These are phyloP conservation scores for Nephotettix cincticeps DNA, from an alignment of 1,140 invertebrate species.

Conservation along the genomic window DNA sequence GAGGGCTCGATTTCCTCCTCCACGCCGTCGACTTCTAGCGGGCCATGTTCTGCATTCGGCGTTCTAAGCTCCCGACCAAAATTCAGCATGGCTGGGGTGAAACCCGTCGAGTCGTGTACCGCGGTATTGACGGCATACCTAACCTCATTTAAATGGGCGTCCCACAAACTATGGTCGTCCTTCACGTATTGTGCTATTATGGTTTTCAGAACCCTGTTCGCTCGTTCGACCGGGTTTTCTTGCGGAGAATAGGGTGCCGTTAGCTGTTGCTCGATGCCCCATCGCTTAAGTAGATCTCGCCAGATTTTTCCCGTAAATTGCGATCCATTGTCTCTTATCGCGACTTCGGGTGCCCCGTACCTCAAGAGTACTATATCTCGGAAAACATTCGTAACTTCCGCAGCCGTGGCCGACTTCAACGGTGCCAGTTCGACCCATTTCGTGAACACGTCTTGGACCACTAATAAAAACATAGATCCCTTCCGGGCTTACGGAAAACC, in stretches of 20 bases:
- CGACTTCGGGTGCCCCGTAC: slow-evolving; percentile 16
- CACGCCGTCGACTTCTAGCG: too few relatives aligned
- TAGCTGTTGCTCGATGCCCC: not conserved
- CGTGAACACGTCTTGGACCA: slow-evolving; percentile 46
- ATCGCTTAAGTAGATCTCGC: not conserved
- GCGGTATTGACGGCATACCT: slow-evolving; percentile 49
- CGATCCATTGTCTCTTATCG: slow-evolving; percentile 22
- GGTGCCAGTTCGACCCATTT: slow-evolving; percentile 46
- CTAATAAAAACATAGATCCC: slow-evolving; percentile 44
- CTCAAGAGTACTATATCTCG: slow-evolving; percentile 6
- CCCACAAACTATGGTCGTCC: slow-evolving; percentile 44
- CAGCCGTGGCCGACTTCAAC: slow-evolving; percentile 38
- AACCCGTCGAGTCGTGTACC: slow-evolving; percentile 42
- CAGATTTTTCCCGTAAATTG: not conserved
- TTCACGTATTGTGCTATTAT: slow-evolving; percentile 45
- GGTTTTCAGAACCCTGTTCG: too few relatives aligned
- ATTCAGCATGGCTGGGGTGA: slow-evolving; percentile 45
- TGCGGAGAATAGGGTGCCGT: slow-evolving; percentile 44
- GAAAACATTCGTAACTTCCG: not conserved
- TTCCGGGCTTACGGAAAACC: slow-evolving; percentile 40
- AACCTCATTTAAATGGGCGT: slow-evolving; percentile 43
- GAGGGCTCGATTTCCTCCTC: too few relatives aligned
- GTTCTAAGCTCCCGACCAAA: slow-evolving; percentile 45
- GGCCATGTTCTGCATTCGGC: not conserved
- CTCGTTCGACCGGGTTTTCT: slow-evolving; percentile 48